These are phyloP conservation scores for Trichopoda pennipes DNA, from an alignment of 2,888 invertebrate species.

Conservation along the genomic window DNA sequence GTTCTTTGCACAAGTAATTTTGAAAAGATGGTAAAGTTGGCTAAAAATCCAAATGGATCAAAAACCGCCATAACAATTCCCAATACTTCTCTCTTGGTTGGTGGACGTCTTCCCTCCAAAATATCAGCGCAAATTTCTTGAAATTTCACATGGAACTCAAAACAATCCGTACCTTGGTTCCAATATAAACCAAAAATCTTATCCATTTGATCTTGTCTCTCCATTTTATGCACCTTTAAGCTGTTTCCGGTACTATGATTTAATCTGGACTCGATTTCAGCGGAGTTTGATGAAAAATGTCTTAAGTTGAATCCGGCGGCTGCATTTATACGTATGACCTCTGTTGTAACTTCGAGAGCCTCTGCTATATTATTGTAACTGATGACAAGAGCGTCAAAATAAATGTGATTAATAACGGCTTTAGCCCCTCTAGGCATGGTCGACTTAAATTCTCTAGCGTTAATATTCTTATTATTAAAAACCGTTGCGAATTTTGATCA, in stretches of 20 bases:
- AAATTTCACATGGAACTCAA: slow-evolving; percentile 40
- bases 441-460: background rate
- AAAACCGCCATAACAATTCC: slow-evolving; percentile 71
- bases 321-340: background rate
- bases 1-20: slow-evolving; percentile 56
- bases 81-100: slow-evolving; percentile 71
- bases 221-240: background rate
- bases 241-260: background rate
- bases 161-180: background rate
- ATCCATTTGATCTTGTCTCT: background rate
- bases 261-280: background rate
- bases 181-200: background rate
- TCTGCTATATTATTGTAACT: background rate
- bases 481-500: slow-evolving; percentile 70
- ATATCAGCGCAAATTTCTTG: slow-evolving; percentile 57
- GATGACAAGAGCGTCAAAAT: background rate
- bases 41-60: slow-evolving; percentile 71
- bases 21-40: slow-evolving; percentile 65
- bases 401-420: background rate
- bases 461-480: background rate
- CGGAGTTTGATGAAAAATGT: background rate
- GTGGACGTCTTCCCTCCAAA: slow-evolving; percentile 55
- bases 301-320: background rate
- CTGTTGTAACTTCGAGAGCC: background rate
- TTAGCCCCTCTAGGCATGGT: background rate